phyloP scores from a whole-genome alignment of 2,797 vertebrate species.

The Bucorvus abyssinicus region DNA sequence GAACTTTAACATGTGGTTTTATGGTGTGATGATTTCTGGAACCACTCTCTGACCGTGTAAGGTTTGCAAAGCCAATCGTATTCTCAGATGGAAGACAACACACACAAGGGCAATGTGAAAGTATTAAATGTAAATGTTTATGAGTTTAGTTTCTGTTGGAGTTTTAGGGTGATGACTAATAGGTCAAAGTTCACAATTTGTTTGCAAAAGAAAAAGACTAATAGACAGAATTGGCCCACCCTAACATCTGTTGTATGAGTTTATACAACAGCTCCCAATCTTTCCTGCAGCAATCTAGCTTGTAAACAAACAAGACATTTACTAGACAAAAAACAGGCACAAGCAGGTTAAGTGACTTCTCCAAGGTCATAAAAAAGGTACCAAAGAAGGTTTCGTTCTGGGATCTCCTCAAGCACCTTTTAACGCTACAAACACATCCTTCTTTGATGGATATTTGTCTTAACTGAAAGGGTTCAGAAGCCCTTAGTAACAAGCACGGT shows the following conservation, averaged over 20 bases:
- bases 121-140: neutral
- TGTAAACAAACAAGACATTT: conserved; percentile 14
- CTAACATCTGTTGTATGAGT: neutral
- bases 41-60: neutral
- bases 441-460: neutral
- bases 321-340: neutral
- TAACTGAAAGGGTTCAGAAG: neutral
- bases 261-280: neutral
- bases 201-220: neutral
- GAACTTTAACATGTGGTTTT: neutral
- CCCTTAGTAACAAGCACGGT: neutral
- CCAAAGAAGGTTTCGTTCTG: neutral
- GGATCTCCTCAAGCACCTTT: neutral
- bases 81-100: neutral
- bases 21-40: neutral
- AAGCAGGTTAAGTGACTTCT: neutral
- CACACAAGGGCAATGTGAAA: neutral
- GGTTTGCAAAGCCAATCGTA: neutral
- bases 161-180: neutral
- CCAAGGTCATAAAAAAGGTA: neutral
- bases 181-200: neutral
- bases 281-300: neutral
- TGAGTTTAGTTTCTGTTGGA: neutral
- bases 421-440: neutral
- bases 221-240: neutral